Base-by-base conservation (phyloP, 2,113 vertebrate species). In the Bufo bufo region DNA sequence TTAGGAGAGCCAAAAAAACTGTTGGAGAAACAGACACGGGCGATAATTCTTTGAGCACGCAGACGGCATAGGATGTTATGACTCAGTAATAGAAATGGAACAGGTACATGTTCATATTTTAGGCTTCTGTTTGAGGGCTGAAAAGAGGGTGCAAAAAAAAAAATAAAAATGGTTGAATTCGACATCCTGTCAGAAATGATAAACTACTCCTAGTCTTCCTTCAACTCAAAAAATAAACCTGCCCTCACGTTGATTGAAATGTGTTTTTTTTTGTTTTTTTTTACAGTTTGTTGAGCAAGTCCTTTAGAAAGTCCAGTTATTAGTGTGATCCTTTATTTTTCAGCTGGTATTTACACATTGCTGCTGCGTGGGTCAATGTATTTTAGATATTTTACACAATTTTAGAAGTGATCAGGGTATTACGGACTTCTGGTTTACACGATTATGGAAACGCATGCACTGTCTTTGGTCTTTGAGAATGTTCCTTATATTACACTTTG, bases 1-100 rank as follows among this genome's bases (percentile, higher is more conserved):
- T 83, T 83, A n/a, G 69, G 61, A 23, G 45, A 83, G 81, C 81
- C 81, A 83, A 72, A 72, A 84, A 83, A 56, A 71, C 20, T 43
- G 49, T 19, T 43, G 7, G 23, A 72, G 65, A 72, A 84, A 84
- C 66, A 7, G 3, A 66, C 45, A 50, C 69, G 11, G 13, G 45
- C 8, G 1, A 52, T 66, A 52, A 66, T 83, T 82, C 49, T 69
- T 69, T 83, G 45, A 66, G 61, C 20, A 6, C 13, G 3, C 81
- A 83, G 81, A 83, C 20, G 23, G 49, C 45, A 52, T 50, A 47
- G 80, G 80, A 65, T 65, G 80, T 63, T 65, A 65, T n/a, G 78
- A 66, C 58, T 82, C 79, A 9, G 78, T 10, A 47, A 59, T 63
- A 49, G 20, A 63, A 59, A 82, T 63, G 43, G 33, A 63, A 49